Conservation (phyloP, 2,888 invertebrate species). For the Leucophenga maculata region DNA sequence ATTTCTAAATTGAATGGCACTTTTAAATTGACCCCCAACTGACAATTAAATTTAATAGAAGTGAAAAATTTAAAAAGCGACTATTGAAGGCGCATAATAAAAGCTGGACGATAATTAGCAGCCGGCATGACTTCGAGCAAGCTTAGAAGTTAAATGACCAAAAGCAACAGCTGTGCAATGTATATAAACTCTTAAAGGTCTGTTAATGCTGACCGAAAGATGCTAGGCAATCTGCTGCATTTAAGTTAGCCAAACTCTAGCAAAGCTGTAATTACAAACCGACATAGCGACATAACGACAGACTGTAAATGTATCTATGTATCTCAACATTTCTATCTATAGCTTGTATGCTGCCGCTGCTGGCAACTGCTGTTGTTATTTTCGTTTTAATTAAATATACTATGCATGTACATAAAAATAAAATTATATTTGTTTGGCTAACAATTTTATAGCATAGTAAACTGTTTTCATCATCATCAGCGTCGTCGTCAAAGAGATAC, state of each 20-base stretch:
- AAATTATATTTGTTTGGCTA: conserved; percentile 17
- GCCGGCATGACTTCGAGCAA: too few species aligned
- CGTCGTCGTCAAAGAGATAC: neutral
- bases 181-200: neutral
- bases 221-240: too few species aligned
- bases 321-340: conserved; percentile 8
- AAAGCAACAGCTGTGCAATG: too few species aligned
- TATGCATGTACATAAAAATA: conserved; percentile 16
- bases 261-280: neutral
- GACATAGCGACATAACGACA: conserved; percentile 7
- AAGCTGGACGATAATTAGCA: too few species aligned
- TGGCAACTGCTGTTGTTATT: too few species aligned
- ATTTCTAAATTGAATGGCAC: too few species aligned
- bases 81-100: neutral
- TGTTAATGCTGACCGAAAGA: too few species aligned
- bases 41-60: too few species aligned
- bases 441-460: conserved; percentile 30
- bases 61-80: neutral
- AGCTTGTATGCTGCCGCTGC: too few species aligned
- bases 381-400: conserved; percentile 45
- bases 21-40: too few species aligned
- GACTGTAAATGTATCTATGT: conserved; percentile 32
- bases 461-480: neutral
- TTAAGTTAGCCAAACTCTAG: too few species aligned
- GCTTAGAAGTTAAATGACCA: too few species aligned